Conservation (phyloP, 2,113 vertebrate genomes). For the Boulengeromyrus knoepffleri region DNA sequence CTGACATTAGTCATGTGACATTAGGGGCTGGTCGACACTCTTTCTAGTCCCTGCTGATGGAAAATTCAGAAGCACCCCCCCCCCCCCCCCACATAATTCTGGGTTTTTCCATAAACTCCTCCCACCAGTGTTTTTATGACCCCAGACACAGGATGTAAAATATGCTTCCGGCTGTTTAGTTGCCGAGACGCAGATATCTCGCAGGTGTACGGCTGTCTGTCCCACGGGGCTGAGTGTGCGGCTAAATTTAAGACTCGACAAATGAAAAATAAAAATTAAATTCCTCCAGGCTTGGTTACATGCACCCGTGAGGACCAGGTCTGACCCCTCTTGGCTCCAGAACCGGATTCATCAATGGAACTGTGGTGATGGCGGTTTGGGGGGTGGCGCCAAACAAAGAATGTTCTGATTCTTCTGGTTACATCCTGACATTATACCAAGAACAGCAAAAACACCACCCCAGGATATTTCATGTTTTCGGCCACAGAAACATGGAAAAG, state of each 20-base stretch:
- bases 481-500: constrained; percentile 21
- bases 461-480: constrained; percentile 27
- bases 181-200: background rate
- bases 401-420: constrained; percentile 23
- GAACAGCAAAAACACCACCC: constrained; percentile 41
- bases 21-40: background rate
- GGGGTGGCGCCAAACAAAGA: constrained; percentile 19
- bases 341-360: constrained; percentile 6
- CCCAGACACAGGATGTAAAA: constrained; percentile 22
- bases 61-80: constrained; percentile 25
- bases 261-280: background rate
- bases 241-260: background rate
- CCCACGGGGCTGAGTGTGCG: background rate
- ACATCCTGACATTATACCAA: constrained; percentile 36
- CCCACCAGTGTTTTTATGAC: constrained; percentile 31
- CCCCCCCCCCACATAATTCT: constrained; percentile 4
- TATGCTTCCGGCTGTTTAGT: constrained; percentile 1
- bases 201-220: background rate
- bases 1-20: background rate
- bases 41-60: constrained; percentile 7
- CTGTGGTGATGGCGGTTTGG: background rate
- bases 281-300: background rate
- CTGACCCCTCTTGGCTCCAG: background rate
- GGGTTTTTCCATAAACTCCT: constrained; percentile 23
- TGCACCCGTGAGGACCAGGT: background rate